Base-by-base conservation (phyloP, 2,888 invertebrate species). In the Drosophila buzzatii region DNA sequence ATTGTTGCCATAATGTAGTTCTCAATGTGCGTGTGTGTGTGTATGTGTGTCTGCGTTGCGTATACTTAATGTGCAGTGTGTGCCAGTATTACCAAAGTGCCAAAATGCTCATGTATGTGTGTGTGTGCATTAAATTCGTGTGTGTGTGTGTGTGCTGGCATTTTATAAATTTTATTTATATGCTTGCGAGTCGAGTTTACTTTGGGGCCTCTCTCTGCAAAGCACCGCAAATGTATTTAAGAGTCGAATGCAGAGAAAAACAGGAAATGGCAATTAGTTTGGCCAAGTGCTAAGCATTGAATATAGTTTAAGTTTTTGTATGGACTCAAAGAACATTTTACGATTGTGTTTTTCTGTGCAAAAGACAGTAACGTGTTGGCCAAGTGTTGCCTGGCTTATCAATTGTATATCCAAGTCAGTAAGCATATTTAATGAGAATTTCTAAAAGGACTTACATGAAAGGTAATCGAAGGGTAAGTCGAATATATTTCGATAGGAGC, bases 91-190 rank as follows among this genome's bases (percentile, higher is more conserved):
- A 51, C 45, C 20, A 65, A 70, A 73, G 61, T 70, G 64, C 64
- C 69, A 60, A 76, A 76, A 47, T 77, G 68, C 59, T 57, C 55
- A 51, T 52, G 45, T 60, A 7, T 56, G 31, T 23, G 33, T 18
- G 20, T 23, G 12, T 31, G 45, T 14, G 20, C 23, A 39, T 12
- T 12, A 12, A 12, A 1, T 72, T 49, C 47, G 20, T 1, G 33
- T 39, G n/a, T 27, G 20, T 51, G 52, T 44, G 27, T 51, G n/a
- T 51, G 20, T 33, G n/a, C 23, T 49, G 49, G 57, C 27, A 63
- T 79, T 74, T 74, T 71, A 61, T 61, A 75, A 61, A 75, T 79
- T 77, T 75, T 75, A 77, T 77, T 77, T 77, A 79, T 77, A 56
- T 42, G 79, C 47, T 58, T 77, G 61, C 27, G 61, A 63, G 76